Evolutionary conservation across 2,888 invertebrate species (phyloP).

Genomic region (Colostygia pectinataria): DNA sequence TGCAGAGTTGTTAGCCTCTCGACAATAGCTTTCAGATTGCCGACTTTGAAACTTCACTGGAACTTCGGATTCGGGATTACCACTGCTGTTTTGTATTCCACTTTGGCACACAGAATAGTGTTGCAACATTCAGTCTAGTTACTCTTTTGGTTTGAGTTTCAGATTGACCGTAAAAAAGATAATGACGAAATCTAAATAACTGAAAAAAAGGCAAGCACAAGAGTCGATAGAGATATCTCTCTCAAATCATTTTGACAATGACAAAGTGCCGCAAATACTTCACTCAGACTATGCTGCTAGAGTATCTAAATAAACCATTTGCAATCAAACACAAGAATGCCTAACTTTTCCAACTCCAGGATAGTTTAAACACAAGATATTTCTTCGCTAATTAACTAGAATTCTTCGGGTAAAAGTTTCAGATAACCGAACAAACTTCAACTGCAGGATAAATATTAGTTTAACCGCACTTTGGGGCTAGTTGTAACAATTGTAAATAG

Average conservation of each 20-base stretch:
- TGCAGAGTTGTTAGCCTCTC: conserved; percentile 32
- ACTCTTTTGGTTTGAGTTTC: conserved; percentile 6
- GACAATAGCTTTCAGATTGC: conserved; percentile 35
- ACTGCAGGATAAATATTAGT: conserved; percentile 22
- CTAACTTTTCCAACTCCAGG: conserved; percentile 10
- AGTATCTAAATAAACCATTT: conserved; percentile 10
- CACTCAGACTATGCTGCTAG: no score
- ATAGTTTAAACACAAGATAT: conserved; percentile 27
- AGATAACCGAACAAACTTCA: conserved; percentile 32
- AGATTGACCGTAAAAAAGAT: conserved; percentile 2
- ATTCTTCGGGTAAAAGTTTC: conserved; percentile 28
- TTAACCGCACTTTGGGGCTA: conserved; percentile 25
- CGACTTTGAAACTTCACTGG: conserved; percentile 26
- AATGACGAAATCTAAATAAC: no score
- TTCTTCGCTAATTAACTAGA: conserved; percentile 33
- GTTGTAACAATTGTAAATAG: conserved; percentile 31
- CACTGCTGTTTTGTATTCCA: conserved; percentile 16
- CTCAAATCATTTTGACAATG: no score
- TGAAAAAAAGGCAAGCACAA: no score
- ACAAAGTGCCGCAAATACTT: no score
- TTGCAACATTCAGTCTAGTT: conserved; percentile 3
- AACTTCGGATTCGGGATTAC: conserved; percentile 15
- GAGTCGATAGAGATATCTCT: no score
- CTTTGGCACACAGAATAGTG: conserved; percentile 9
- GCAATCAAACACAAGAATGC: conserved; percentile 17